phyloP scores from a whole-genome alignment of 2,888 invertebrate species.

The Standfussiana lucernea region DNA sequence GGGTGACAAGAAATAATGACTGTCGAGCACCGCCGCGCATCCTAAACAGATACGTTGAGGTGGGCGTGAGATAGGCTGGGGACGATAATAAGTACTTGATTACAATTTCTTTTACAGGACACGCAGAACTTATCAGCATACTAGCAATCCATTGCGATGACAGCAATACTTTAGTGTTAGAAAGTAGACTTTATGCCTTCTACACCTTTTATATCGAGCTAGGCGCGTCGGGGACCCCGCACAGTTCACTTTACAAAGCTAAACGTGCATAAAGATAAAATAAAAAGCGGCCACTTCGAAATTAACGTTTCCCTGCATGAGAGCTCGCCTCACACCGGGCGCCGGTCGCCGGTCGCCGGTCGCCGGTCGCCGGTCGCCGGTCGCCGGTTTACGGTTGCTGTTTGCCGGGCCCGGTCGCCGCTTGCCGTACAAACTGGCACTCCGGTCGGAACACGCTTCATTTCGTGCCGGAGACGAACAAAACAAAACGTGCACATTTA shows the following conservation, averaged over 20 bases:
- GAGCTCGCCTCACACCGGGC: neutral
- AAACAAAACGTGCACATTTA: slow-evolving; percentile 20
- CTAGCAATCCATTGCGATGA: neutral
- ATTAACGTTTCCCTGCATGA: slow-evolving; percentile 13
- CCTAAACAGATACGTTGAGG: neutral
- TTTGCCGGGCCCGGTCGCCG: neutral
- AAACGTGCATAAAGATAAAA: slow-evolving; percentile 27
- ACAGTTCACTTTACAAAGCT: slow-evolving; percentile 12
- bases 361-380: neutral
- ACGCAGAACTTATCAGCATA: neutral
- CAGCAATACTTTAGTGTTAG: neutral
- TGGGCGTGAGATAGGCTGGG: neutral
- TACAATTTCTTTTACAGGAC: neutral
- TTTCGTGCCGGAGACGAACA: slow-evolving; percentile 22
- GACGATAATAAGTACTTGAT: neutral
- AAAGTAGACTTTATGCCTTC: neutral
- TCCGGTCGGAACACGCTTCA: slow-evolving; percentile 4
- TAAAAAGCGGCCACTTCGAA: slow-evolving; percentile 35
- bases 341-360: neutral
- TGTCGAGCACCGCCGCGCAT: neutral
- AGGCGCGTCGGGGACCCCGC: neutral
- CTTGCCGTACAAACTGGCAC: neutral
- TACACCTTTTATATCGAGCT: neutral
- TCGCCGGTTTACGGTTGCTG: too few species aligned
- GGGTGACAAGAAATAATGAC: slow-evolving; percentile 33